A percentile compares a stretch with the other conserved stretches of the same genome.
phyloP scores from a whole-genome alignment of 2,113 vertebrate species.

The Neotragus moschatus region DNA sequence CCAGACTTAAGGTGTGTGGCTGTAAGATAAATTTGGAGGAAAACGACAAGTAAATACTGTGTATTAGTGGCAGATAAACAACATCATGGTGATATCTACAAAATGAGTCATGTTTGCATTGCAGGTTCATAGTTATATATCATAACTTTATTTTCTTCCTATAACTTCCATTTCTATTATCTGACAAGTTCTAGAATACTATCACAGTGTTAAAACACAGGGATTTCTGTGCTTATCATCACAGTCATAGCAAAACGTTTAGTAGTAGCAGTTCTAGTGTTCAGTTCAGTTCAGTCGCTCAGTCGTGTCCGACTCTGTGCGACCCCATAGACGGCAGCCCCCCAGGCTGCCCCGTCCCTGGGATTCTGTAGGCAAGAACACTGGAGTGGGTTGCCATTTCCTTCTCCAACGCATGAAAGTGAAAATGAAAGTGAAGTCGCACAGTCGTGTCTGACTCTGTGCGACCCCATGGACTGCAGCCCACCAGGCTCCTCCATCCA shows the following conservation, averaged over 20 bases:
- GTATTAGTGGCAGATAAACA: background rate
- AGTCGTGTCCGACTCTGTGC: too few relatives aligned
- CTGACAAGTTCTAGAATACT: background rate
- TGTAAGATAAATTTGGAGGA: background rate
- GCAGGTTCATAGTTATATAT: background rate
- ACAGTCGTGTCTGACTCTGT: too few relatives aligned
- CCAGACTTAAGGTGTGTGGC: too few relatives aligned
- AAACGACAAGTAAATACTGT: background rate
- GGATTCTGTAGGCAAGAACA: too few relatives aligned
- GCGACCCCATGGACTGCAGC: too few relatives aligned
- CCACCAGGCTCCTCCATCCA: too few relatives aligned
- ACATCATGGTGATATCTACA: background rate
- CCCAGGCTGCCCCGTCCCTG: too few relatives aligned
- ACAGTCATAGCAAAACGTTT: background rate
- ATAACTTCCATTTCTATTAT: background rate
- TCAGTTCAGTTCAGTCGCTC: too few relatives aligned
- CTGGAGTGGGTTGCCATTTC: too few relatives aligned
- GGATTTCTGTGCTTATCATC: background rate
- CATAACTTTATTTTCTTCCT: background rate
- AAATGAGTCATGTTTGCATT: background rate
- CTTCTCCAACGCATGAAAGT: too few relatives aligned
- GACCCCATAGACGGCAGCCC: too few relatives aligned
- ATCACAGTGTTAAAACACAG: background rate
- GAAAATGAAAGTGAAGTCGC: too few relatives aligned
- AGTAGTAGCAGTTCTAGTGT: background rate